Base-by-base conservation (phyloP, 1,140 invertebrate genomes). In the Philotrypesis tridentata region DNA sequence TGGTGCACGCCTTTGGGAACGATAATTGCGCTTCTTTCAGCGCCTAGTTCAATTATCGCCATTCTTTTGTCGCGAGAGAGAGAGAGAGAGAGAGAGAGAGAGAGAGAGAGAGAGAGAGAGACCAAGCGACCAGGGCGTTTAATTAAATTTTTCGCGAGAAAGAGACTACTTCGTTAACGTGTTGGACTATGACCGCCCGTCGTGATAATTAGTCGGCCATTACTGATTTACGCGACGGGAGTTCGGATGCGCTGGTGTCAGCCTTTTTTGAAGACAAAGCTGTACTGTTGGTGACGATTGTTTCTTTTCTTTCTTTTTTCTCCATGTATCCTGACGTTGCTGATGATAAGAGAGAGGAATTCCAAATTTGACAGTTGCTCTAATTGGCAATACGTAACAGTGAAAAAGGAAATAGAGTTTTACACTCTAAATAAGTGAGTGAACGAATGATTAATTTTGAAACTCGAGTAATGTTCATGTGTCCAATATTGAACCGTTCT, bases 121-220 rank as follows among this genome's bases (percentile, higher is more conserved):
- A 37, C 55, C 37, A 2, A 25, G 23, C 12, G 33, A 37, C 48
- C 63, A 25, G 63, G 71, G 43, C 84, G 83, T 85, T 87, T 87
- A 87, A 87, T 87, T 87, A 86, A 86, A 87, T 85, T 87, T 86
- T 84, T 77, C 85, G 72, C 55, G 67, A 82, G 73, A n/a, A n/a
- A n/a, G n/a, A 83, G 81, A 75, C 63, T 48, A 8, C 81, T 85
- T 86, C 82, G 81, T 86, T 85, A 85, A 71, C 81, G 82, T 12
- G 17, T 21, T 25, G 29, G 31, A 65, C 63, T 65, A 55, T 55
- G 61, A 29, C 23, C 61, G 61, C 11, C 25, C 25, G 61, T 65
- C 14, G 61, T 21, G 27, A 65, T 65, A 65, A 65, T 65, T 65
- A 65, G 61, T 14, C 25, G 25, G 9, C 61, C 61, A 65, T 65